These are phyloP conservation scores for Dicranocentrus wangi DNA, from an alignment of 2,888 invertebrate genomes.

Conservation along the genomic window DNA sequence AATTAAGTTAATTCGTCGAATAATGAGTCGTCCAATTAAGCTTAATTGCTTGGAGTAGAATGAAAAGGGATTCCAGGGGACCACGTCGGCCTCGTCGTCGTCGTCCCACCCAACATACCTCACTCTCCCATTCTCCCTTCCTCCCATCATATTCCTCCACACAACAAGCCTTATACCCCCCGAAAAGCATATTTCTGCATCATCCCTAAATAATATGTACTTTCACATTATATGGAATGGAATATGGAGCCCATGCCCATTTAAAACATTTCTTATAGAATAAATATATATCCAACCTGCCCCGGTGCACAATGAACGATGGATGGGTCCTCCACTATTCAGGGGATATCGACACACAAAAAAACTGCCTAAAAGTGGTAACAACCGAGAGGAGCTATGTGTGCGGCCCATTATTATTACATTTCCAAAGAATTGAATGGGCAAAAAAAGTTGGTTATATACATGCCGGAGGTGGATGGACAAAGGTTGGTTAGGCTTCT, in stretches of 20 bases:
- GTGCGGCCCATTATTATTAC: constrained; percentile 34
- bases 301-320: constrained; percentile 17
- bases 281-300: constrained; percentile 26
- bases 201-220: too few relatives aligned
- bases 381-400: not conserved
- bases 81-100: too few relatives aligned
- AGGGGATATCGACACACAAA: constrained; percentile 18
- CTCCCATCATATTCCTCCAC: not conserved
- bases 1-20: constrained; percentile 73
- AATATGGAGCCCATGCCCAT: too few relatives aligned
- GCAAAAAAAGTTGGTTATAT: not conserved
- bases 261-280: too few relatives aligned
- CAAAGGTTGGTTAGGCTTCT: too few relatives aligned
- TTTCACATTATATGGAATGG: too few relatives aligned
- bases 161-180: not conserved
- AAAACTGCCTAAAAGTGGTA: constrained; percentile 16
- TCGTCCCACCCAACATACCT: constrained; percentile 22
- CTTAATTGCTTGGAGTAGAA: constrained; percentile 73
- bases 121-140: constrained; percentile 59
- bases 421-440: constrained; percentile 36
- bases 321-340: constrained; percentile 33
- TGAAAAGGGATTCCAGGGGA: constrained; percentile 57
- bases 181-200: too few relatives aligned
- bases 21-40: constrained; percentile 73
- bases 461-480: too few relatives aligned